phyloP scores from a whole-genome alignment of 2,888 invertebrate species.

The Gari tellinella region DNA sequence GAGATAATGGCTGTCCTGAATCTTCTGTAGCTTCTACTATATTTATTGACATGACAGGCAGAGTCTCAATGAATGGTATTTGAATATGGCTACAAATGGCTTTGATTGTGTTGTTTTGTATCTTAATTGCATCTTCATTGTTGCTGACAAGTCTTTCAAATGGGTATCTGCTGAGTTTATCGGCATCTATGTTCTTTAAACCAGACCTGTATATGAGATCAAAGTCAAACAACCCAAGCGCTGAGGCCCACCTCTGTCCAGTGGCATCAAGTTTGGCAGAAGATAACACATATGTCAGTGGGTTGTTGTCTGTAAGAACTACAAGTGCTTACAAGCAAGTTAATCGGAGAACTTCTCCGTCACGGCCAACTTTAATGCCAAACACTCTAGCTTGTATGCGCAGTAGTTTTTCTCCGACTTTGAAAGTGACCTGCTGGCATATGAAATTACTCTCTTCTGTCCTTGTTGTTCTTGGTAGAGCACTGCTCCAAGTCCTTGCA shows the following conservation, averaged over 20 bases:
- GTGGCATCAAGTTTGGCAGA: constrained; percentile 35
- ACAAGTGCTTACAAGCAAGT: constrained; percentile 22
- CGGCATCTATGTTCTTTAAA: constrained; percentile 7
- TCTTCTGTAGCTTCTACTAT: constrained; percentile 8
- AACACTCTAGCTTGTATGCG: constrained; percentile 32
- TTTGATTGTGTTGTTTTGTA: constrained; percentile 4
- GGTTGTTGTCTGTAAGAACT: constrained; percentile 48
- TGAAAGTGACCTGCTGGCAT: constrained; percentile 18
- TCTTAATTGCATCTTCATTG: too few species aligned
- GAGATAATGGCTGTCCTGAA: constrained; percentile 3
- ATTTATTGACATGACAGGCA: neutral
- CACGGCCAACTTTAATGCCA: constrained; percentile 35
- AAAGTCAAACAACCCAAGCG: neutral
- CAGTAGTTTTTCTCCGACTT: constrained; percentile 32
- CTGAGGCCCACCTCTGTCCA: constrained; percentile 21
- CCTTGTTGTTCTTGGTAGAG: constrained; percentile 35
- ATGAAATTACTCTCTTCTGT: too few species aligned
- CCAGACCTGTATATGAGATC: constrained; percentile 1
- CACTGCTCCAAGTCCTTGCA: constrained; percentile 27
- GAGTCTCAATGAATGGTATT: constrained; percentile 1
- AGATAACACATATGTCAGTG: constrained; percentile 30
- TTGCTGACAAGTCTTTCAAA: too few species aligned
- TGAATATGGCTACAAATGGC: neutral
- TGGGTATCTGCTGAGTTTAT: constrained; percentile 4
- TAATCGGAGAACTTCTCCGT: constrained; percentile 49